Evolutionary conservation across 2,797 vertebrate genomes (phyloP).

Genomic region (Linurgus olivaceus): DNA sequence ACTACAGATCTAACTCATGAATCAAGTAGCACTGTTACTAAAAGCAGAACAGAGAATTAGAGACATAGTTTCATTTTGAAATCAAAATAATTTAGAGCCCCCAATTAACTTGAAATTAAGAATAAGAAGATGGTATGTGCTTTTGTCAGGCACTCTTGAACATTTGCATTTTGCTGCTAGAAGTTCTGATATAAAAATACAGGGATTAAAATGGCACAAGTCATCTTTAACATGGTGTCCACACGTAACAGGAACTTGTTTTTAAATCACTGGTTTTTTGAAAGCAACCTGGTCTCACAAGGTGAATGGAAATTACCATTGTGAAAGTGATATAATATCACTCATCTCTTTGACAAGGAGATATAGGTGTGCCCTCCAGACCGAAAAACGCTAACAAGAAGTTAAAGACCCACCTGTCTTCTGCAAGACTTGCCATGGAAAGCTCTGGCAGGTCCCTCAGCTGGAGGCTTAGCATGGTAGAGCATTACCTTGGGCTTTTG

Average conservation of each 20-base stretch:
- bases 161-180: conserved; percentile 14
- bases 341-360: conserved; percentile 40
- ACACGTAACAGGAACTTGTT: conserved; percentile 45
- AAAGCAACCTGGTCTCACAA: not conserved
- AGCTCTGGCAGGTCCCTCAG: not conserved
- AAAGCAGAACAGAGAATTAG: not conserved
- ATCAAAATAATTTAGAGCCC: not conserved
- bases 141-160: conserved; percentile 35
- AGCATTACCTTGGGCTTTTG: not conserved
- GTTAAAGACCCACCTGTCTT: not conserved
- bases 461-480: not conserved
- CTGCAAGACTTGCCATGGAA: not conserved
- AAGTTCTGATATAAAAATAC: conserved; percentile 28
- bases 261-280: conserved; percentile 30
- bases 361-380: not conserved
- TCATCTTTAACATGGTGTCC: not conserved
- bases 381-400: not conserved
- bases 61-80: not conserved
- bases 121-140: not conserved
- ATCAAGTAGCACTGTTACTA: not conserved
- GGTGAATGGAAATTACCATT: conserved; percentile 36
- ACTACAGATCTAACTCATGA: not conserved
- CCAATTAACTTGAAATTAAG: not conserved
- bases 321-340: conserved; percentile 10
- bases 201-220: not conserved